Conservation (phyloP, 53 echinoderm and acorn worm species). For the Paracentrotus lividus region DNA sequence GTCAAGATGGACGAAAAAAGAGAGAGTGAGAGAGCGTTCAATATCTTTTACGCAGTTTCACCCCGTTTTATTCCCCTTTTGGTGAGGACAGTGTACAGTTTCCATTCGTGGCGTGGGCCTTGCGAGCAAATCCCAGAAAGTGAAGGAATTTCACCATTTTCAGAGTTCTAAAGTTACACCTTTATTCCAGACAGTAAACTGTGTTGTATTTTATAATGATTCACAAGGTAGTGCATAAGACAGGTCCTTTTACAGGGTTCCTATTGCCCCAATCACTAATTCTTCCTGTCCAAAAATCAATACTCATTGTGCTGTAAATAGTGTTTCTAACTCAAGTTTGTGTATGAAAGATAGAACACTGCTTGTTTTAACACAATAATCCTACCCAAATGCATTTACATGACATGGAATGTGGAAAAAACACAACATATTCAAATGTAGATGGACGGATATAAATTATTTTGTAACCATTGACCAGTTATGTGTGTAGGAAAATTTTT, state of each 20-base stretch:
- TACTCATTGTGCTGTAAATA: neutral
- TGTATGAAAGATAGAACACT: neutral
- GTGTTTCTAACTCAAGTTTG: neutral
- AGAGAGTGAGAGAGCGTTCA: neutral
- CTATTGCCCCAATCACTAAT: neutral
- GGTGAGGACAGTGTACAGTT: slow-evolving; percentile 16
- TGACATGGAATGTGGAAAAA: neutral
- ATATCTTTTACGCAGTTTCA: slow-evolving; percentile 58
- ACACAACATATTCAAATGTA: no score
- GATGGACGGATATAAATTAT: neutral
- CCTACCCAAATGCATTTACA: neutral
- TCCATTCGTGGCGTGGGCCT: neutral
- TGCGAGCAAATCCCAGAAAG: neutral
- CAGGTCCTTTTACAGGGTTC: slow-evolving; percentile 1
- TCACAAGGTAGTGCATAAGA: neutral
- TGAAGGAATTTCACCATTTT: slow-evolving; percentile 40
- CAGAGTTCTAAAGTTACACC: slow-evolving; percentile 43
- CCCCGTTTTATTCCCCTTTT: slow-evolving; percentile 43
- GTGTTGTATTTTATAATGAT: slow-evolving; percentile 29
- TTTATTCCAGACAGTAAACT: neutral
- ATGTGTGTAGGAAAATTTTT: neutral
- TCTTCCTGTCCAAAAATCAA: neutral
- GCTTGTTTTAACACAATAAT: neutral
- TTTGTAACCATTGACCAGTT: no score
- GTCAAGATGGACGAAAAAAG: neutral